Evolutionary conservation across 2,888 invertebrate species (phyloP).

Genomic region (Antheraea yamamai): DNA sequence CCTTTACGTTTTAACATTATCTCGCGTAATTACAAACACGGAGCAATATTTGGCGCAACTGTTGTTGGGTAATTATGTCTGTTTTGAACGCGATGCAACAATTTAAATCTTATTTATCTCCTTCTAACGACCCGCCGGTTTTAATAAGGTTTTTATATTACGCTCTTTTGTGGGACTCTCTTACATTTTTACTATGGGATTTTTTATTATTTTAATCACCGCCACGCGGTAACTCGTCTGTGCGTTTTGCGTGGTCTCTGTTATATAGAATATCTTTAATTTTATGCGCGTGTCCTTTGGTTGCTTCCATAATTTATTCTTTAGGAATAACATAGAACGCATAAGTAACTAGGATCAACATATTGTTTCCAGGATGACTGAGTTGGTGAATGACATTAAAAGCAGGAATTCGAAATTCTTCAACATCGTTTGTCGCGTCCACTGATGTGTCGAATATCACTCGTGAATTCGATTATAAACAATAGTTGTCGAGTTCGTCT

Average conservation of each 20-base stretch:
- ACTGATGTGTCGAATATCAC: no score
- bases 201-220: constrained; percentile 13
- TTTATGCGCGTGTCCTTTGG: neutral
- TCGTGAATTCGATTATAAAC: no score
- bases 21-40: constrained; percentile 32
- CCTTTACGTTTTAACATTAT: constrained; percentile 24
- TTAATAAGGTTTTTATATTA: constrained; percentile 20
- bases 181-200: constrained; percentile 18
- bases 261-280: neutral
- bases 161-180: constrained; percentile 10
- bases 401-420: no score
- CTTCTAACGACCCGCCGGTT: constrained; percentile 35
- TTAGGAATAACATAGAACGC: neutral
- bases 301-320: neutral
- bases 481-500: no score
- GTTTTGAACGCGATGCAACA: constrained; percentile 36
- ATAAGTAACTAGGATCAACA: neutral
- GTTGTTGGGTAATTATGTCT: constrained; percentile 33
- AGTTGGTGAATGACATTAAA: no score
- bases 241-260: neutral
- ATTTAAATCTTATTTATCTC: constrained; percentile 41
- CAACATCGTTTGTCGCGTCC: no score
- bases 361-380: no score
- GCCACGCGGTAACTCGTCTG: neutral
- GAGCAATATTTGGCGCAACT: constrained; percentile 29